Conservation (phyloP, 2,113 vertebrate species). For the Syngnathus typhle region DNA sequence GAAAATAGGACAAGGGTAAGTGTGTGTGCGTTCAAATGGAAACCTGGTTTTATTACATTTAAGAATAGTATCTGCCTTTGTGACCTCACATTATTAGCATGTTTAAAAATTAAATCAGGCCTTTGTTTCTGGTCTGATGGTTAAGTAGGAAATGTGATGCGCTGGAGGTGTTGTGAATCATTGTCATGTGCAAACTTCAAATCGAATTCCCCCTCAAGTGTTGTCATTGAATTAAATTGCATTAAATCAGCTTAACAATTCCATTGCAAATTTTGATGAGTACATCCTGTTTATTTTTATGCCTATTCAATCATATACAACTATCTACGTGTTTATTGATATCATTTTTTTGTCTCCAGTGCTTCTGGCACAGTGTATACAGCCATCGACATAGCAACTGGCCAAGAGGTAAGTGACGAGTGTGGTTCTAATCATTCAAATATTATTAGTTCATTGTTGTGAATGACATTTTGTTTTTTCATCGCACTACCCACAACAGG, state of each 20-base stretch:
- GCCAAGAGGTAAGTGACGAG: constrained; percentile 81
- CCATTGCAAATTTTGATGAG: background rate
- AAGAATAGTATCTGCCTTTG: background rate
- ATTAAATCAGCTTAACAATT: background rate
- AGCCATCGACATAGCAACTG: constrained; percentile 95
- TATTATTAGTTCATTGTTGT: background rate
- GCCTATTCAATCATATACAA: background rate
- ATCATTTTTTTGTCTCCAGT: constrained; percentile 68
- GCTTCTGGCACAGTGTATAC: constrained; percentile 97
- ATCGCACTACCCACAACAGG: constrained; percentile 66
- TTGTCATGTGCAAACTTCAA: background rate
- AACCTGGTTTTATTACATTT: background rate
- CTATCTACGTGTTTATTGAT: constrained; percentile 10
- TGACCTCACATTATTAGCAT: background rate
- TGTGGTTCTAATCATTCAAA: background rate
- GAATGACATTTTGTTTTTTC: background rate
- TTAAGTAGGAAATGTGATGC: background rate
- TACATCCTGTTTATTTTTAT: background rate
- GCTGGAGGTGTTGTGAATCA: background rate
- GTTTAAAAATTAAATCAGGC: background rate
- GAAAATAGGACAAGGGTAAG: constrained; percentile 98
- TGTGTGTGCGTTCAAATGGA: constrained; percentile 19
- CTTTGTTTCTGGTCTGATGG: background rate
- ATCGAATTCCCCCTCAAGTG: background rate
- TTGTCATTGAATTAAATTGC: background rate